Conservation (phyloP, 2,888 invertebrate genomes). For the Tetanocera ferruginea region DNA sequence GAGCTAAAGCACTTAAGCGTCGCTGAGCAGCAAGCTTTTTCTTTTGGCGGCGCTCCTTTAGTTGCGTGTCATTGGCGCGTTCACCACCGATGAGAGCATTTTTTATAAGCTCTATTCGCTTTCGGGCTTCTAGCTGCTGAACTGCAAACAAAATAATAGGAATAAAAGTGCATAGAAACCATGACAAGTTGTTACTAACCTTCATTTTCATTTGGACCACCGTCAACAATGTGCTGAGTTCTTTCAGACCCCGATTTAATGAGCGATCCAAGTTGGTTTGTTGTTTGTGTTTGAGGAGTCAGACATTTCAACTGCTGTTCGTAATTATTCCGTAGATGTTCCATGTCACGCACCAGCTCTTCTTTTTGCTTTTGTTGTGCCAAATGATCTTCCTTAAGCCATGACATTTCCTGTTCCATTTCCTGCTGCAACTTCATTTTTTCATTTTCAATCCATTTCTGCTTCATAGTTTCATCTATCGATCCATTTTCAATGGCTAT, state of each 20-base stretch:
- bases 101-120: slow-evolving; percentile 76
- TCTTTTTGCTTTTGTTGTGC: slow-evolving; percentile 57
- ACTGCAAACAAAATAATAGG: slow-evolving; percentile 27
- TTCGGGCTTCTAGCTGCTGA: slow-evolving; percentile 61
- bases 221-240: background rate
- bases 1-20: slow-evolving; percentile 73
- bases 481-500: slow-evolving; percentile 69
- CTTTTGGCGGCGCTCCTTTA: slow-evolving; percentile 78
- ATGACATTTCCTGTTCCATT: slow-evolving; percentile 67
- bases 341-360: slow-evolving; percentile 55
- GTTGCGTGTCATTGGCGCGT: slow-evolving; percentile 78
- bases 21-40: slow-evolving; percentile 80
- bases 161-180: no score
- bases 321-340: slow-evolving; percentile 53
- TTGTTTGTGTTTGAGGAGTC: slow-evolving; percentile 10
- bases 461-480: background rate
- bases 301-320: slow-evolving; percentile 54
- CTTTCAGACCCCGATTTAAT: no score
- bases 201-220: background rate
- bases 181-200: background rate
- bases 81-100: slow-evolving; percentile 86
- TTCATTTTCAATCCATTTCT: slow-evolving; percentile 70
- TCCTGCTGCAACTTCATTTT: slow-evolving; percentile 58
- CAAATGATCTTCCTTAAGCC: slow-evolving; percentile 62
- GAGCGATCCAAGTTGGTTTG: background rate